These are phyloP conservation scores for Corynorhinus townsendii DNA, from an alignment of 2,113 vertebrate genomes.

Conservation along the genomic window DNA sequence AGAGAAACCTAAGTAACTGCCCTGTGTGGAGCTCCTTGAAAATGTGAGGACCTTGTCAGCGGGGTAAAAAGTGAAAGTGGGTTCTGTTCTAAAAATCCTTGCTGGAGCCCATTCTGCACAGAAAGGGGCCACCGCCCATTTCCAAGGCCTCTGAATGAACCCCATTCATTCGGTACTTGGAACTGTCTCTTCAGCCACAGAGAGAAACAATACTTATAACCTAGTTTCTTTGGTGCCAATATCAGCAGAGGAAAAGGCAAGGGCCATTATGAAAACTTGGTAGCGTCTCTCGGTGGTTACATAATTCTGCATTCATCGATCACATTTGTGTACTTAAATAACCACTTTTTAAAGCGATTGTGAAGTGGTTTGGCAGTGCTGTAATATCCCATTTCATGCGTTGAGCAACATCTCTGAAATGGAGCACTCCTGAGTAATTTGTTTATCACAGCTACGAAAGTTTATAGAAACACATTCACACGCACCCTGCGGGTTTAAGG, in stretches of 20 bases:
- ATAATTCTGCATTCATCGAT: conserved; percentile 67
- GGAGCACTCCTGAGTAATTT: not conserved
- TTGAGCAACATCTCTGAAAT: conserved; percentile 33
- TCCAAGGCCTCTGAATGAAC: conserved; percentile 88
- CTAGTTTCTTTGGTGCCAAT: conserved; percentile 77
- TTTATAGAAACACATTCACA: not conserved
- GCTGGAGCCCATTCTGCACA: conserved; percentile 83
- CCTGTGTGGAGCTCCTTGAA: not conserved
- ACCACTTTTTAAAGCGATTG: conserved; percentile 12
- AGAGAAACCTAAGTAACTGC: not conserved
- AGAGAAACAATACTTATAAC: conserved; percentile 81
- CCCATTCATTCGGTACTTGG: conserved; percentile 91
- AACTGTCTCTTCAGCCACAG: conserved; percentile 82
- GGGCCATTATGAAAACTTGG: conserved; percentile 64
- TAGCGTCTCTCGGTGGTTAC: conserved; percentile 69
- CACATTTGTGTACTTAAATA: conserved; percentile 47
- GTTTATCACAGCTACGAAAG: not conserved
- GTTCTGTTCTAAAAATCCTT: conserved; percentile 83
- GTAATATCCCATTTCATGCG: not conserved
- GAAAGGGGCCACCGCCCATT: conserved; percentile 82
- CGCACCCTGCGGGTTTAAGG: not conserved
- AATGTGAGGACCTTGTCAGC: not conserved
- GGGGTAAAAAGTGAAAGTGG: conserved; percentile 67
- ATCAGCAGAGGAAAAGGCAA: conserved; percentile 73
- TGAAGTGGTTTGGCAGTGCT: not conserved